These are phyloP conservation scores for Phalacrocorax pelagicus DNA, from an alignment of 2,113 vertebrate species.

Conservation along the genomic window DNA sequence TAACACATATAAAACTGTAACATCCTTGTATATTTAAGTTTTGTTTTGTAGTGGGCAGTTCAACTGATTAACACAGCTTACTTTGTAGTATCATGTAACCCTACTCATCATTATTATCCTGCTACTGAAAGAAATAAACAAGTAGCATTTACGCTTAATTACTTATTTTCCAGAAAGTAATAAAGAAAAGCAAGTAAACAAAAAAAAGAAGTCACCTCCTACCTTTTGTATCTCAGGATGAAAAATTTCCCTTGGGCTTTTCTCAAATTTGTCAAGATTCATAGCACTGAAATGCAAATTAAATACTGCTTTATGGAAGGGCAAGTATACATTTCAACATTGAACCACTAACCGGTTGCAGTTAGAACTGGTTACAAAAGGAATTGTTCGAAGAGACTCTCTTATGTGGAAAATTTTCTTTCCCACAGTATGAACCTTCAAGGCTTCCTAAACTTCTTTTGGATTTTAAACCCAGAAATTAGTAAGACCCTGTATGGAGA, in stretches of 20 bases:
- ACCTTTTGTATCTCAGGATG: slow-evolving; percentile 99
- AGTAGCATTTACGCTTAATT: neutral
- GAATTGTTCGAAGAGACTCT: neutral
- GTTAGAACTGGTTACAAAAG: neutral
- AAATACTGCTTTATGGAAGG: neutral
- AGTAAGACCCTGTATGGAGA: neutral
- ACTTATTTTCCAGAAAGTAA: neutral
- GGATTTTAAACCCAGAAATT: neutral
- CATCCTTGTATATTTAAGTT: neutral
- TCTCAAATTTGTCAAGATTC: slow-evolving; percentile 98
- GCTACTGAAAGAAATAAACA: neutral
- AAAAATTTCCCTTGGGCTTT: slow-evolving; percentile 93
- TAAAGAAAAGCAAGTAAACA: neutral
- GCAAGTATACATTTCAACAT: neutral
- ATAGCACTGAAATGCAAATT: slow-evolving; percentile 86
- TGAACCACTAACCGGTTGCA: neutral
- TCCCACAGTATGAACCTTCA: neutral
- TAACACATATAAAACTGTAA: neutral
- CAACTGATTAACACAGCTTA: neutral
- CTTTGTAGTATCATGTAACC: neutral
- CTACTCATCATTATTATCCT: neutral
- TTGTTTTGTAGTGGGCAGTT: neutral
- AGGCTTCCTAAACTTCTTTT: neutral
- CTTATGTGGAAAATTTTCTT: neutral
- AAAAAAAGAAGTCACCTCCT: neutral